phyloP scores from a whole-genome alignment of 2,113 vertebrate species.

The Platysteira castanea region DNA sequence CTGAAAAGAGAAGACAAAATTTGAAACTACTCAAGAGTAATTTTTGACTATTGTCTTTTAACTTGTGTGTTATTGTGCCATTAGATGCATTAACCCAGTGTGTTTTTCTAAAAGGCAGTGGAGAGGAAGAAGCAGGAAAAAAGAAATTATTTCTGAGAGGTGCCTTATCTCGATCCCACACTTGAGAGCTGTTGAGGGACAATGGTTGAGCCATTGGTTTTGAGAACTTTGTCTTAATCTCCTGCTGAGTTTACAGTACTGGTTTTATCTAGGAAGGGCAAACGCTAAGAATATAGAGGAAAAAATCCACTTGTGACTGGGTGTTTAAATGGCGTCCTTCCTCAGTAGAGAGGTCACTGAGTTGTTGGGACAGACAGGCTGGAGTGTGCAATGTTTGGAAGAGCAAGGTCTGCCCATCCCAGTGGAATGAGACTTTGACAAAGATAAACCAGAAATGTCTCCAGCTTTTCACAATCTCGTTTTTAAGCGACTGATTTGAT shows the following conservation, averaged over 20 bases:
- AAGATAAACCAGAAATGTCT: not conserved
- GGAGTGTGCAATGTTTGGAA: not conserved
- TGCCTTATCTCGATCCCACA: constrained; percentile 17
- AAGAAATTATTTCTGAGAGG: not conserved
- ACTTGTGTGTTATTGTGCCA: not conserved
- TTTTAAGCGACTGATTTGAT: not conserved
- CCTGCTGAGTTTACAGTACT: constrained; percentile 32
- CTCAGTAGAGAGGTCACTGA: not conserved
- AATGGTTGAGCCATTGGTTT: constrained; percentile 28
- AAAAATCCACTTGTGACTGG: not conserved
- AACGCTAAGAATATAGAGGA: constrained; percentile 22
- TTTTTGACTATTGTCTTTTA: not conserved
- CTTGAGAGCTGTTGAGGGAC: not conserved
- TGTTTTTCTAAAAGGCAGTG: not conserved
- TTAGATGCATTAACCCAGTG: not conserved
- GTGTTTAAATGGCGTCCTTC: not conserved
- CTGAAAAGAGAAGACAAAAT: not conserved
- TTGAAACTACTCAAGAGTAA: not conserved
- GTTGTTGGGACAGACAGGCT: not conserved
- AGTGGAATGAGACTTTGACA: not conserved
- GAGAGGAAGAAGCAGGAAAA: constrained; percentile 16
- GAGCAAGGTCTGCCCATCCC: not conserved
- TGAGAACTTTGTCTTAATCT: constrained; percentile 35
- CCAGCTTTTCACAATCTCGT: not conserved
- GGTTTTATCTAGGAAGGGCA: constrained; percentile 37